These are phyloP conservation scores for Drosophila austrosaltans DNA, from an alignment of 2,888 invertebrate genomes.

Conservation along the genomic window DNA sequence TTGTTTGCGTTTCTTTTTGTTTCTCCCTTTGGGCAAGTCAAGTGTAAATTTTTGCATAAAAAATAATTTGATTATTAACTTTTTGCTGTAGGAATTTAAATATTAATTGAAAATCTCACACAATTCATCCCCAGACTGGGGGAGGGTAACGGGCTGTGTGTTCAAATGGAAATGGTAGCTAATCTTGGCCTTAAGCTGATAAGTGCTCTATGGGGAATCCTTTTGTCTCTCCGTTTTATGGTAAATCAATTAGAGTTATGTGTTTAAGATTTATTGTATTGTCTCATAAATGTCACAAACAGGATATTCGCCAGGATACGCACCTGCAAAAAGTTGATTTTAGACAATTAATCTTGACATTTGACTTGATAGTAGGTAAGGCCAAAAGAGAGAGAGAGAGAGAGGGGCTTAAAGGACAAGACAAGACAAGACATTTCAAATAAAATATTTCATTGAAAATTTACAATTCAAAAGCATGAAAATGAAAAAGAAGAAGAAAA, in stretches of 20 bases:
- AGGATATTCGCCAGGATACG: conserved; percentile 40
- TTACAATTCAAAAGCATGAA: conserved; percentile 57
- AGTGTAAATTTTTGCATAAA: conserved; percentile 64
- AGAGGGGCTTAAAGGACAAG: neutral
- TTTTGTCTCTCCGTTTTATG: conserved; percentile 31
- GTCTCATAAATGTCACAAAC: conserved; percentile 74
- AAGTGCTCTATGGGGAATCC: conserved; percentile 35
- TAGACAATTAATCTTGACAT: conserved; percentile 56
- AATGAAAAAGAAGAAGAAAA: conserved; percentile 64
- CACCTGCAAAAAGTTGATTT: conserved; percentile 14
- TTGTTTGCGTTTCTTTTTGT: neutral
- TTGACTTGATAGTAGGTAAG: conserved; percentile 29
- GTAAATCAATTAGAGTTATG: conserved; percentile 14
- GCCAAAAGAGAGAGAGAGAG: neutral
- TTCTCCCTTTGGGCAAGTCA: conserved; percentile 23
- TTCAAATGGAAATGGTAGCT: neutral
- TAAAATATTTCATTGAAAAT: conserved; percentile 78
- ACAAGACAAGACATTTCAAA: conserved; percentile 51
- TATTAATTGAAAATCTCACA: conserved; percentile 69
- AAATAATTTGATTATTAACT: conserved; percentile 79
- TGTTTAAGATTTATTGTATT: conserved; percentile 66
- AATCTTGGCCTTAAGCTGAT: neutral
- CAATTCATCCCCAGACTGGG: neutral
- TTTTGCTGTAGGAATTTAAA: conserved; percentile 64
- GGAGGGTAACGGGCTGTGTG: neutral